phyloP scores from a whole-genome alignment of 1,140 invertebrate species.

The Cotesia vestalis region DNA sequence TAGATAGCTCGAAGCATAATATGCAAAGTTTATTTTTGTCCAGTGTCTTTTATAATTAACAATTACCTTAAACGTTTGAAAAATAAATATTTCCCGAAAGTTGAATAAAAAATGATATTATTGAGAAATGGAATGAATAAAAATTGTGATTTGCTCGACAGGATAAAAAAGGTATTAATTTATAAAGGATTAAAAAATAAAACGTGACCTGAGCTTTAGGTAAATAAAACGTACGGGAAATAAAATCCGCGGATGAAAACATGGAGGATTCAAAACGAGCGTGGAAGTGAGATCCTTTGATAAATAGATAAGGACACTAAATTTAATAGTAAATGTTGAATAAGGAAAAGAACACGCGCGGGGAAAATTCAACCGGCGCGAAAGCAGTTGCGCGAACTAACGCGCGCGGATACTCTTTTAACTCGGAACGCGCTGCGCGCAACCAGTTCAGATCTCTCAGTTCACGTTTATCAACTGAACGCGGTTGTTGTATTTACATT shows the following conservation, averaged over 20 bases:
- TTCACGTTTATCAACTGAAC: conserved; percentile 24
- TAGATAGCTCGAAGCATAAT: too few relatives aligned
- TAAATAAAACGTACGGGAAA: too few relatives aligned
- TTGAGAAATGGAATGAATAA: too few relatives aligned
- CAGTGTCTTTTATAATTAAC: too few relatives aligned
- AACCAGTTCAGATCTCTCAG: neutral
- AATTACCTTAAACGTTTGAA: too few relatives aligned
- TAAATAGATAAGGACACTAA: conserved; percentile 5
- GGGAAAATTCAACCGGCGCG: conserved; percentile 4
- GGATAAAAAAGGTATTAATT: too few relatives aligned
- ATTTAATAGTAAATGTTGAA: neutral
- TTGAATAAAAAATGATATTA: too few relatives aligned
- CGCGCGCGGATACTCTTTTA: conserved; percentile 12
- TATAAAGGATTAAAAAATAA: too few relatives aligned
- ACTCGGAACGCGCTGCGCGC: conserved; percentile 1
- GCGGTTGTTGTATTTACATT: neutral
- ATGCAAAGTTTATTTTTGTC: too few relatives aligned
- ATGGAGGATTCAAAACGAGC: neutral
- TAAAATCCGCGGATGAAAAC: neutral
- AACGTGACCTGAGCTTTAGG: too few relatives aligned
- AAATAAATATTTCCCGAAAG: too few relatives aligned
- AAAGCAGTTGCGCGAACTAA: conserved; percentile 3
- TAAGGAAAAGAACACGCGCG: neutral
- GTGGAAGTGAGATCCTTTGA: neutral
- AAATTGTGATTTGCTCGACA: too few relatives aligned